phyloP scores from a whole-genome alignment of 2,113 vertebrate species.

The Plecturocebus donacophilus region DNA sequence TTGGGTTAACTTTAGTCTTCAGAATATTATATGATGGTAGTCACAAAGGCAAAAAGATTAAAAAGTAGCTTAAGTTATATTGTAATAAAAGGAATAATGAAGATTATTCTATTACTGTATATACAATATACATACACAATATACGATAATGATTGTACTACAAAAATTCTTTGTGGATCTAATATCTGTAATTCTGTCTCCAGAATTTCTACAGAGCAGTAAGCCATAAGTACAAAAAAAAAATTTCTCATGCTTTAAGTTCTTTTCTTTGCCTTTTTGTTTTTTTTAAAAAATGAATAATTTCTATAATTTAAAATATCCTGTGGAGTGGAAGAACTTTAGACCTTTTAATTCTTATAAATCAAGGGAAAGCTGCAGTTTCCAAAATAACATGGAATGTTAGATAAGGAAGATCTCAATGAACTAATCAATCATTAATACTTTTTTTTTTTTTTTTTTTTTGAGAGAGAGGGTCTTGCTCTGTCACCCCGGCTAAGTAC shows the following conservation, averaged over 20 bases:
- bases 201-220: background rate
- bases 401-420: too few relatives aligned
- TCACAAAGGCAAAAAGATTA: background rate
- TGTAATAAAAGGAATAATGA: constrained; percentile 2
- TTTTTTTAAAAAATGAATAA: background rate
- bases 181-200: constrained; percentile 29
- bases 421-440: too few relatives aligned
- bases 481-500: too few relatives aligned
- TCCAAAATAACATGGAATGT: too few relatives aligned
- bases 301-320: background rate
- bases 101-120: too few relatives aligned
- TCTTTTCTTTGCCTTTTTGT: background rate
- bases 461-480: background rate
- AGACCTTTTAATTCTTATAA: background rate
- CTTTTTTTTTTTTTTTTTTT: background rate
- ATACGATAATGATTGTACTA: background rate
- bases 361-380: too few relatives aligned
- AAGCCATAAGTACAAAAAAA: constrained; percentile 15
- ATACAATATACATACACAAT: too few relatives aligned
- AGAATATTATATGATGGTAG: background rate
- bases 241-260: background rate
- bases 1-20: background rate
- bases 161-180: constrained; percentile 15
- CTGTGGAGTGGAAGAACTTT: background rate
- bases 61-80: background rate